These are phyloP conservation scores for Drosophila lowei DNA, from an alignment of 1,140 invertebrate species.

Conservation along the genomic window DNA sequence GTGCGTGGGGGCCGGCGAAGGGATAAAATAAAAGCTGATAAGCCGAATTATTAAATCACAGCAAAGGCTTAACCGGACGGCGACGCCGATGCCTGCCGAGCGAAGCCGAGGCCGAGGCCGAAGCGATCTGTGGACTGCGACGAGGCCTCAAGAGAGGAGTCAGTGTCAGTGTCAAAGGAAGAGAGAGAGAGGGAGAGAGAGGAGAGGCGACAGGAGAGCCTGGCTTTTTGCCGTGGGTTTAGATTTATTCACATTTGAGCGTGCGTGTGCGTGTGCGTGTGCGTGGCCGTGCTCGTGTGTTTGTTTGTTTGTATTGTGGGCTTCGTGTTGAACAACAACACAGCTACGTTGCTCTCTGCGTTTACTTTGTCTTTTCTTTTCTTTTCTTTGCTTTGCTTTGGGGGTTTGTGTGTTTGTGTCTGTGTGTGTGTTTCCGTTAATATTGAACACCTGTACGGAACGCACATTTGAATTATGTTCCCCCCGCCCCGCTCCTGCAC, in stretches of 20 bases:
- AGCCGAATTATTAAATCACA: conserved; percentile 58
- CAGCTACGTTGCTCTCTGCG: neutral
- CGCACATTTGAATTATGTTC: conserved; percentile 21
- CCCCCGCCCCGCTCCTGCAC: too few relatives aligned
- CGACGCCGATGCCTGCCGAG: neutral
- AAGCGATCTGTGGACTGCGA: neutral
- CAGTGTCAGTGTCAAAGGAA: neutral
- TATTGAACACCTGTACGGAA: conserved; percentile 55
- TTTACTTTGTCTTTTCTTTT: conserved; percentile 23
- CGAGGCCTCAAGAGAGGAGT: too few relatives aligned
- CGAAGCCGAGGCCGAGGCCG: neutral
- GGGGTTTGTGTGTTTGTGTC: conserved; percentile 8
- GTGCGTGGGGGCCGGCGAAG: neutral
- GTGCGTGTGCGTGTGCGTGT: conserved; percentile 30
- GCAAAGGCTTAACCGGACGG: conserved; percentile 25
- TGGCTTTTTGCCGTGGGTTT: conserved; percentile 10
- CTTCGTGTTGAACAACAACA: conserved; percentile 6
- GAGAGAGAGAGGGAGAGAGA: neutral
- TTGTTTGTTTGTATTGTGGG: conserved; percentile 36
- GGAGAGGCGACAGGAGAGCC: neutral
- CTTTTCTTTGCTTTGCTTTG: conserved; percentile 16
- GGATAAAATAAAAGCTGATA: conserved; percentile 43
- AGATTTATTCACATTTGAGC: conserved; percentile 42
- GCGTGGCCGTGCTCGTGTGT: neutral
- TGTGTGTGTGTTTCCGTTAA: conserved; percentile 11